phyloP scores from a whole-genome alignment of 92 coral and sea anemone species.

The Heteractis magnifica region DNA sequence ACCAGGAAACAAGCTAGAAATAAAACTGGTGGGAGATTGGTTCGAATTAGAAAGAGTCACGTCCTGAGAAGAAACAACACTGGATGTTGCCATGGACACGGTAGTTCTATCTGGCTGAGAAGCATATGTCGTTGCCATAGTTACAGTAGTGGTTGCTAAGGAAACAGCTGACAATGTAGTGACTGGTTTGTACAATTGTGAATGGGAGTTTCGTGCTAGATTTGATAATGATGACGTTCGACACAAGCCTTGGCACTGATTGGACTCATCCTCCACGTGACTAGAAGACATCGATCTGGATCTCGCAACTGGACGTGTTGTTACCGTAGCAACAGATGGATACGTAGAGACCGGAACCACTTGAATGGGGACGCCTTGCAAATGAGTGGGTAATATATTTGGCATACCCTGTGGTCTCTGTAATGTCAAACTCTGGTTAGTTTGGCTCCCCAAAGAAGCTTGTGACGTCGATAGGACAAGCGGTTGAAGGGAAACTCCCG shows the following conservation, averaged over 20 bases:
- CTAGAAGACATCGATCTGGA: constrained; percentile 7
- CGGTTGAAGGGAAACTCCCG: constrained; percentile 9
- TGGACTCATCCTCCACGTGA: not conserved
- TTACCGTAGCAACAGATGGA: constrained; percentile 21
- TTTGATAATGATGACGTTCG: constrained; percentile 6
- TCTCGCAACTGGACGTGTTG: constrained; percentile 3
- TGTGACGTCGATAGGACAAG: constrained; percentile 12
- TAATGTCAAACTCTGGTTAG: not conserved
- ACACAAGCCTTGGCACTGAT: not conserved
- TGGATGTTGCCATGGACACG: not conserved
- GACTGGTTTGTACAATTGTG: not conserved
- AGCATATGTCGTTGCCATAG: not conserved
- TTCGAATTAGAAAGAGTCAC: not conserved
- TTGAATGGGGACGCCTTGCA: constrained; percentile 14
- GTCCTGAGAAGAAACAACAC: not conserved
- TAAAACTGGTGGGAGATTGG: not conserved
- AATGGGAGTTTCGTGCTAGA: not conserved
- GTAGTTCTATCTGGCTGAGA: not conserved
- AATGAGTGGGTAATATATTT: not conserved
- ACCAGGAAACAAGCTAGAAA: not conserved
- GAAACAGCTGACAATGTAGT: not conserved
- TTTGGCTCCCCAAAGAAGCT: not conserved
- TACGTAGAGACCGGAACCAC: not conserved
- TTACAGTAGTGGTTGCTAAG: not conserved
- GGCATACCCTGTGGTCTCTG: not conserved